phyloP scores from a whole-genome alignment of 2,888 invertebrate genomes.

The Xestia c-nigrum region DNA sequence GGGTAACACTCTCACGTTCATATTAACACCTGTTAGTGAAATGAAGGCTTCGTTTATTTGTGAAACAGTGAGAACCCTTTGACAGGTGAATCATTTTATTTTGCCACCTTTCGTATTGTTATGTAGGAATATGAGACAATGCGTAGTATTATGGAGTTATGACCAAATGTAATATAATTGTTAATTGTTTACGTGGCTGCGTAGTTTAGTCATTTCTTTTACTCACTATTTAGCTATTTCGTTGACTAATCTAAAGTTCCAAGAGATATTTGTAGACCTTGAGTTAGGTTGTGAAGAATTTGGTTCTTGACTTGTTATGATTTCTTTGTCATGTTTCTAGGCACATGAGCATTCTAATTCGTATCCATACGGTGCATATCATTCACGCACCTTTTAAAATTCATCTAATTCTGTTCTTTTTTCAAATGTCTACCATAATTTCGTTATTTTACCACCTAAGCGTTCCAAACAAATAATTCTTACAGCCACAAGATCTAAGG shows the following conservation, averaged over 20 bases:
- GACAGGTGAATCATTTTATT: constrained; percentile 10
- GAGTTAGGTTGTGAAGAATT: neutral
- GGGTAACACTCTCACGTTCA: constrained; percentile 80
- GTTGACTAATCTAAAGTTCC: neutral
- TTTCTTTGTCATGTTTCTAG: neutral
- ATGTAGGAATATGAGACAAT: neutral
- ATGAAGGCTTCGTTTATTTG: constrained; percentile 43
- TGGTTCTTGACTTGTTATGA: neutral
- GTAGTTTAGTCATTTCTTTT: neutral
- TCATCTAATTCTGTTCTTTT: neutral
- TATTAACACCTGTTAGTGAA: constrained; percentile 65
- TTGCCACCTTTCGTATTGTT: constrained; percentile 19
- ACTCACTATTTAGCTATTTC: neutral
- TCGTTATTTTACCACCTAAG: constrained; percentile 18
- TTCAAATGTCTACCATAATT: constrained; percentile 23
- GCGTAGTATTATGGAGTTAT: neutral
- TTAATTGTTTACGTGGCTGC: neutral
- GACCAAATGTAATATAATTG: neutral
- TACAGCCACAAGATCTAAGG: constrained; percentile 40
- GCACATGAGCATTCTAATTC: neutral
- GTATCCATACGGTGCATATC: neutral
- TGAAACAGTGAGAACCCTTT: constrained; percentile 49
- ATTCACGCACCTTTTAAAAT: neutral
- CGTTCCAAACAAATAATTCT: constrained; percentile 38
- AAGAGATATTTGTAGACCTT: neutral